Base-by-base conservation (phyloP, 2,797 vertebrate genomes). In the Alcedo atthis region DNA sequence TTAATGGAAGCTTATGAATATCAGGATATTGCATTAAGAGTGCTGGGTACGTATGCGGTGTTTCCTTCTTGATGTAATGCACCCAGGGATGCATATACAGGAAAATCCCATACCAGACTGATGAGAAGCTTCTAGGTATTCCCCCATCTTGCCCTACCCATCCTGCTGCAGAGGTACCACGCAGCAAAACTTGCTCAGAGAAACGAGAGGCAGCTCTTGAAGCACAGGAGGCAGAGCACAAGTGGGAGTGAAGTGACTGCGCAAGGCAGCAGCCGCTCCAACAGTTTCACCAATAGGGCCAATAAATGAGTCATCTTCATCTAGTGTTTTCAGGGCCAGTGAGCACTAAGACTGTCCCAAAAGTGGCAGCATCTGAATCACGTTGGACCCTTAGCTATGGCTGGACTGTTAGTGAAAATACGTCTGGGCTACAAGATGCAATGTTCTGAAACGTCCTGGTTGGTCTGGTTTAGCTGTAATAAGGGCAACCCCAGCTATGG, bases 61-160 rank as follows among this genome's bases (percentile, higher is more conserved):
- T 55, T 71, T 61, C 26, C 64, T 49, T 68, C 85, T 80, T 51
- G 35, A 75, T 64, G 54, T 74, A 70, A 77, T 17, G 16, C 42
- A 58, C 45, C 40, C 45, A 69, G 80, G 63, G 45, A 86, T 15
- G 76, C 11, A 58, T 6, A 58, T 6, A 35, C 18, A 88, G 49
- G 57, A 84, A 93, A 86, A 88, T 70, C 48, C 64, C 53, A 57
- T 28, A n/a, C 28, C 40, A 91, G 35, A 74, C 14, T 61, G 81
- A 80, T 45, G 12, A 91, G 64, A 78, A 80, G 68, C 71, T 92
- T 80, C 61, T 57, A 82, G 64, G 64, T 93, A 54, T 67, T 93
- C 57, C 57, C 61, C 86, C 28, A 1, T 63, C 30, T 49, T 54
- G 48, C 70, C 24, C 15, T 77, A 42, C 7, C 64, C 32, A 61